Evolutionary conservation across 2,888 invertebrate species (phyloP), one percentile per base, ranked within the genome.

Genomic region (Tachina fera): DNA sequence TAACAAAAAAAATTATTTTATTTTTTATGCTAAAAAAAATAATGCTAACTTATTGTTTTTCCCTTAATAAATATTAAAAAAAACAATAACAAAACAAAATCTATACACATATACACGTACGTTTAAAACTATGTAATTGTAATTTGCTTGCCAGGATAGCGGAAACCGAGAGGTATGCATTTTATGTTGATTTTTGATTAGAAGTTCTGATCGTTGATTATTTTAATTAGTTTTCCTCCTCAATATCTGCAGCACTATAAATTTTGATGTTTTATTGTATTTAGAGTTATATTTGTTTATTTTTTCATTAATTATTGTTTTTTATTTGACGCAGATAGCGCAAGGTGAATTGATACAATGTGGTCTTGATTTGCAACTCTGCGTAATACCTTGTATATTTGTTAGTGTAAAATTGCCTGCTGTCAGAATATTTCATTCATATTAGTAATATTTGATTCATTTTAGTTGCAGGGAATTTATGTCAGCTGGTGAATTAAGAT

Each of bases 111-210:
- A 60, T 47, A 61, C 60, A 81, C 51, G 60, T 75, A 75, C 67
- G 58, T 87, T 84, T 68, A 71, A 80, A 82, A 56, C 91, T 85
- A n/a, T n/a, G n/a, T n/a, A 84, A 84, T 87, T 88, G 92, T 92
- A 90, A 92, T 92, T 91, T 92, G 92, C 92, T 92, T 92, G 92
- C 94, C 95, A 95, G 95, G 95, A 95, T 93, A 95, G 95, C 95
- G 95, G 95, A 93, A 95, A 95, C 93, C 95, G 95, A 92, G 95
- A 95, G 95, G 95, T 95, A 95, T 95, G 92, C 90, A 63, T 51
- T 76, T 71, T 39, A 68, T 79, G 43, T 68, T 61, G 76, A 70
- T 41, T 71, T 83, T 65, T 71, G 16, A 47, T 67, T 83, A 56
- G 51, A 61, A 67, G 58, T 53, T 53, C 39, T 72, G 56, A 65